Evolutionary conservation across 2,888 invertebrate species (phyloP).

Genomic region (Holacanthella duospinosa): DNA sequence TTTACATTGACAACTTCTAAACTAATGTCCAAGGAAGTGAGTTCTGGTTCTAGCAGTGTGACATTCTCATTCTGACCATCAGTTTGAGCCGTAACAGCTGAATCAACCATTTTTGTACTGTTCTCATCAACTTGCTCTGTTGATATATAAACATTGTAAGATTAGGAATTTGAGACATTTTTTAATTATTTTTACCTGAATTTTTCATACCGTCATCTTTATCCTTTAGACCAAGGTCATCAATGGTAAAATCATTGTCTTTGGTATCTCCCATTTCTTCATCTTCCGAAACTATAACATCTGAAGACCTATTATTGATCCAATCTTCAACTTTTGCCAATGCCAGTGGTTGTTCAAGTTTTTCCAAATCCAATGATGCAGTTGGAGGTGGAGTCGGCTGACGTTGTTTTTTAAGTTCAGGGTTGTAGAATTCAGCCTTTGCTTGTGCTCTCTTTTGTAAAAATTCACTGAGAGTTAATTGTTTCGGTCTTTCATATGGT

Average conservation of each 20-base stretch:
- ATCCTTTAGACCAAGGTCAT: too few relatives aligned
- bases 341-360: background rate
- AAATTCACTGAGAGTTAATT: background rate
- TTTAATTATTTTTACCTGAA: background rate
- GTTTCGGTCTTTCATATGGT: constrained; percentile 4
- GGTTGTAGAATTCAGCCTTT: background rate
- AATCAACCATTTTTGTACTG: too few relatives aligned
- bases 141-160: too few relatives aligned
- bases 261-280: background rate
- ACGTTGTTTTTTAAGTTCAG: background rate
- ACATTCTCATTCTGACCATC: too few relatives aligned
- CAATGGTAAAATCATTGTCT: too few relatives aligned
- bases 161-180: too few relatives aligned
- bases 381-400: background rate
- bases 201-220: too few relatives aligned
- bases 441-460: background rate
- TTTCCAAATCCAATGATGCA: background rate
- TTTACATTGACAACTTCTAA: too few relatives aligned
- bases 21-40: background rate
- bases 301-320: background rate
- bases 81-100: too few relatives aligned
- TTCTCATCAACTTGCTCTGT: too few relatives aligned
- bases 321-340: background rate
- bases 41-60: background rate
- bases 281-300: background rate